Percentiles rank a stretch among this genome's conserved stretches.
phyloP scores from a whole-genome alignment of 92 coral and sea anemone species.

The Parazoanthus swiftii region DNA sequence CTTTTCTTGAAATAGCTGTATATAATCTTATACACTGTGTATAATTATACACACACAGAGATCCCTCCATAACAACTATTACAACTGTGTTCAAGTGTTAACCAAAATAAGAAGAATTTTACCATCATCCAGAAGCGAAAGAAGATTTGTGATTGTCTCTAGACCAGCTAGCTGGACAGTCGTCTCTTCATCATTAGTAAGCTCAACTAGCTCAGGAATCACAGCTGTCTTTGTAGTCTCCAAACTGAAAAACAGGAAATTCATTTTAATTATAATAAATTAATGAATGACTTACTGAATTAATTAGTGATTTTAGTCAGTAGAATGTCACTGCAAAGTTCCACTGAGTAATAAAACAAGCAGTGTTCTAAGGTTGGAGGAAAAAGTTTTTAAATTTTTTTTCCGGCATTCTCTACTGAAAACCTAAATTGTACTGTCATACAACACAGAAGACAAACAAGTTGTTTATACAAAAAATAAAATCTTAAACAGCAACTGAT shows the following conservation, averaged over 20 bases:
- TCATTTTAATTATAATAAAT: neutral
- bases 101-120: neutral
- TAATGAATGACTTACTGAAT: too few relatives aligned
- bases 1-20: too few relatives aligned
- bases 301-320: neutral
- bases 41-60: neutral
- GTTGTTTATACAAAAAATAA: too few relatives aligned
- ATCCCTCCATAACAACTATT: neutral
- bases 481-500: too few relatives aligned
- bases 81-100: neutral
- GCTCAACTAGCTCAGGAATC: conserved; percentile 95
- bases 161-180: conserved; percentile 89
- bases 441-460: too few relatives aligned
- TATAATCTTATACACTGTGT: neutral
- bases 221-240: conserved; percentile 90
- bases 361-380: too few relatives aligned
- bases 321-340: neutral
- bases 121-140: conserved; percentile 95
- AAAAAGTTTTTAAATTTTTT: too few relatives aligned
- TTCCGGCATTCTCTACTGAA: too few relatives aligned
- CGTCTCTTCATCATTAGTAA: conserved; percentile 93
- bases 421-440: too few relatives aligned
- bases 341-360: too few relatives aligned
- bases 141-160: conserved; percentile 92
- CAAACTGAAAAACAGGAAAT: conserved; percentile 46